A percentile compares a stretch with the other conserved stretches of the same genome.
phyloP scores from a whole-genome alignment of 2,797 vertebrate species.

The Florisuga fusca region DNA sequence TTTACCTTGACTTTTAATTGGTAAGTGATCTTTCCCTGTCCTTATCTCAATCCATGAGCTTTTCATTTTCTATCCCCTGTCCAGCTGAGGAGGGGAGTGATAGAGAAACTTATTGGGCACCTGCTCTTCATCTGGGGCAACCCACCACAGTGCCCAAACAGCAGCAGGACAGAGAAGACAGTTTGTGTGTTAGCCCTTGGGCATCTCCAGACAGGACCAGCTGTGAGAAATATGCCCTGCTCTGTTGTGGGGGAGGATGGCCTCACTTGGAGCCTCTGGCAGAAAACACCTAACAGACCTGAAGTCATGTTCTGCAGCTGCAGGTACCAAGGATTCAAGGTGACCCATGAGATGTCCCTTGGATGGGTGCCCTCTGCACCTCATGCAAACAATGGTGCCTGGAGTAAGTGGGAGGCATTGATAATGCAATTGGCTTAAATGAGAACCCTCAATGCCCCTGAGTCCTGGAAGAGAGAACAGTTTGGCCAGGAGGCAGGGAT shows the following conservation, averaged over 20 bases:
- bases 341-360: not conserved
- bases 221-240: not conserved
- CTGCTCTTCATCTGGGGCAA: not conserved
- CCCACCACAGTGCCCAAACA: not conserved
- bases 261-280: not conserved
- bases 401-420: not conserved
- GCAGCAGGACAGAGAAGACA: not conserved
- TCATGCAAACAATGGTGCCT: accelerated
- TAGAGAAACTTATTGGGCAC: not conserved
- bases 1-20: not conserved
- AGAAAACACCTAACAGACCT: not conserved
- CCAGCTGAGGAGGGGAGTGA: not conserved
- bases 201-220: not conserved
- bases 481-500: not conserved
- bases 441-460: not conserved
- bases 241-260: not conserved
- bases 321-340: accelerated
- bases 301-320: not conserved
- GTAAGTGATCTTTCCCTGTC: not conserved
- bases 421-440: accelerated
- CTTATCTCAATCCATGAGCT: not conserved
- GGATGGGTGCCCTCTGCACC: not conserved
- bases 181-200: not conserved
- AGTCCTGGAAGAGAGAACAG: not conserved
- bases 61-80: not conserved